Evolutionary conservation across 2,888 invertebrate species (phyloP), one percentile per base, ranked within the genome.

Genomic region (Strigamia maritima): DNA sequence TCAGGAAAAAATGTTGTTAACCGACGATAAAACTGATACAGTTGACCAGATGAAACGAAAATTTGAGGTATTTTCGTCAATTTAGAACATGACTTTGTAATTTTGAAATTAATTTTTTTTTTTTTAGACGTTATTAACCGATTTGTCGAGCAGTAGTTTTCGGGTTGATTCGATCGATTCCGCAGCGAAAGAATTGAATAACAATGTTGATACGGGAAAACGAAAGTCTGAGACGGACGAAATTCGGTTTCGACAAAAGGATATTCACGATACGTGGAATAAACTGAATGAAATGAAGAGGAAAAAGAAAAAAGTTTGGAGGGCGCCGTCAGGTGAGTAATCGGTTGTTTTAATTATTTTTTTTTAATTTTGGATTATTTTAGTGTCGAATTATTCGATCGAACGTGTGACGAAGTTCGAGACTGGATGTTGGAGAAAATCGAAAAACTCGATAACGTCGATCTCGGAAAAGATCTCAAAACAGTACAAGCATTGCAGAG

Each of bases 381-480:
- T 16, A 94, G 94, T 84, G 96, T 99, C 83, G 98, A 98, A 85
- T 88, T 98, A 10, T 99, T 98, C 88, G 92, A 95, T 84, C 92
- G 97, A 79, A 95, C 95, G 0, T 98, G 98, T 86, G 97, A 96
- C 85, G 98, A 98, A 85, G 95, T 97, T 0, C 91, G 93, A 82
- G 97, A 97, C 85, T 98, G 98, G 98, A 98, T 99, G 93, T 89
- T 91, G 79, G 98, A 98, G 87, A 98, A 98, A 87, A 94, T 95
- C 89, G 91, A 92, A 81, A 95, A 96, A 85, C 86, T 97, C 80
- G 95, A 94, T 74, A 85, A 85, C n/a, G 84, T 85, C 76, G 88
- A 88, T 78, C 82, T 87, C 31, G 95, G 94, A 0, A 91, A 93
- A 2, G 97, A 97, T 87, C 88, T 97, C 65, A 92, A 95, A 83